Base-by-base conservation (phyloP, 2,888 invertebrate genomes). In the Eupithecia centaureata region DNA sequence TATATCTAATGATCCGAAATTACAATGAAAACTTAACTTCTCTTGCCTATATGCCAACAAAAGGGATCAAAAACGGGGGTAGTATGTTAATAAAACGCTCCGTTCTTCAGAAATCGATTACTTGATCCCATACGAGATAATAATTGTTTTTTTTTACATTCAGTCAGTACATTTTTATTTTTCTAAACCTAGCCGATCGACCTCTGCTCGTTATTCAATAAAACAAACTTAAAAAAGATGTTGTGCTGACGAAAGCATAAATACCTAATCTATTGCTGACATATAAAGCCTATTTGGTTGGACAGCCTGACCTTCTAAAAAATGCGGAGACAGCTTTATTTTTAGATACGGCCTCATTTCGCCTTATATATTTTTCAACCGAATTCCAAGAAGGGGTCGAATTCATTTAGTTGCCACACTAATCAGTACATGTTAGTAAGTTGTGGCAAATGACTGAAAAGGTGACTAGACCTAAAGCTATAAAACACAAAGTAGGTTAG, bases 241-340 rank as follows among this genome's bases (percentile, higher is more conserved):
- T 42, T n/a, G 15, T n/a, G 1, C 3, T 30, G 5, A n/a, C 7
- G n/a, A 28, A 30, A 30, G n/a, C 30, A 2, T 28, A 56, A 27
- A 52, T 52, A n/a, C n/a, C n/a, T n/a, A 28, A 28, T 56, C 27
- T 56, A 56, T 56, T 28, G 18, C n/a, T 28, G 54, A 7, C 54
- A 15, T 56, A 8, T 56, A 28, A n/a, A 28, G 10, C n/a, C 54
- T n/a, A 28, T 28, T 28, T 56, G 54, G 30, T 56, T 30, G 54
- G 54, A n/a, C 10, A 30, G 54, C n/a, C 30, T 56, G 18, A 56
- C 54, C 54, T 56, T 56, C 30, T 56, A 10, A 56, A 8, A 56
- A 30, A 56, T 56, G 30, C 18, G n/a, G 5, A 28, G n/a, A 56
- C n/a, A 30, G 30, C n/a, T 56, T 56, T 56, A 56, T 56, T n/a